phyloP scores from a whole-genome alignment of 2,113 vertebrate species.

The Origma solitaria region DNA sequence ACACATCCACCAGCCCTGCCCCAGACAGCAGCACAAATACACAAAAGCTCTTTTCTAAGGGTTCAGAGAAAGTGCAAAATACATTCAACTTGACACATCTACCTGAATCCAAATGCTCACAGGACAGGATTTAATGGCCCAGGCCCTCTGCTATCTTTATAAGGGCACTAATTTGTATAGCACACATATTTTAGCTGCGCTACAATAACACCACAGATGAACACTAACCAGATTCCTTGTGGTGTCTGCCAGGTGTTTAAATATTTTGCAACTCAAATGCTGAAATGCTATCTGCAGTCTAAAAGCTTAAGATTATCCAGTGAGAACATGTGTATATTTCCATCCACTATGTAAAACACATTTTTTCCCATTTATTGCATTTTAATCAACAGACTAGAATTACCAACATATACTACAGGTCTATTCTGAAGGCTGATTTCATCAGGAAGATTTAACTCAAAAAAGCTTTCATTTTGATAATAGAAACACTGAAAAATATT shows the following conservation, averaged over 20 bases:
- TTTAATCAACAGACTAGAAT: neutral
- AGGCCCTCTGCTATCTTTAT: neutral
- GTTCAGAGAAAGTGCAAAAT: conserved; percentile 51
- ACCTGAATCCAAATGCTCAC: neutral
- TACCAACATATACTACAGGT: neutral
- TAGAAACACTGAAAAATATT: neutral
- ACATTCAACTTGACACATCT: neutral
- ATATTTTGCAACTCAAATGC: neutral
- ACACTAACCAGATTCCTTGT: conserved; percentile 41
- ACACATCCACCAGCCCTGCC: conserved; percentile 17
- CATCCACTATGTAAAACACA: neutral
- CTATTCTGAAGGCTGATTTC: neutral
- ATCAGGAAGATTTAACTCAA: neutral
- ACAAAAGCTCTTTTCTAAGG: conserved; percentile 33
- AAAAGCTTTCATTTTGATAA: neutral
- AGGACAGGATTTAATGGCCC: neutral
- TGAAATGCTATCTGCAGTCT: neutral
- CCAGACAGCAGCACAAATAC: conserved; percentile 35
- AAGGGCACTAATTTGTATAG: conserved; percentile 3
- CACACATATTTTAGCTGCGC: neutral
- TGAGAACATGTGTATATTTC: neutral
- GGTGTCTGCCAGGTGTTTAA: conserved; percentile 24
- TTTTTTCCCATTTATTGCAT: neutral
- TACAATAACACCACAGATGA: neutral
- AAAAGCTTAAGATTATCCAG: neutral